Evolutionary conservation across 2,797 vertebrate genomes (phyloP).

Genomic region (Anguilla obscura): DNA sequence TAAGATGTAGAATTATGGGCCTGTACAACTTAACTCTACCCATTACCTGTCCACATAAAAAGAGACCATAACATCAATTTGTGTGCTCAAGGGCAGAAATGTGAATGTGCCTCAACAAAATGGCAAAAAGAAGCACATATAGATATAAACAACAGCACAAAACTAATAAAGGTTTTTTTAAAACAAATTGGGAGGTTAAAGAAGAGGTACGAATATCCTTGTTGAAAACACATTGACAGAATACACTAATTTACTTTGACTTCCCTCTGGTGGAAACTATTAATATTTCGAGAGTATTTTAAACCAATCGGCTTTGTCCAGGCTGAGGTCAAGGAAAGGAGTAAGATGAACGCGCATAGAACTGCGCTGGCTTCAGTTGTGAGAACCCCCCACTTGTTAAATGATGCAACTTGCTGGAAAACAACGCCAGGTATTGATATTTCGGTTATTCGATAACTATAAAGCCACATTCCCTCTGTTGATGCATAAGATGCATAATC

Average conservation of each 20-base stretch:
- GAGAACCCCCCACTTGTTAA: not conserved
- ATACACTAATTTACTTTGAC: slow-evolving; percentile 30
- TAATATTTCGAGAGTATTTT: slow-evolving; percentile 28
- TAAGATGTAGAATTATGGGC: not conserved
- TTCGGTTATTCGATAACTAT: not conserved
- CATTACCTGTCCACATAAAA: not conserved
- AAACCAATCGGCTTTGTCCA: slow-evolving; percentile 17
- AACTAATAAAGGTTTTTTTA: not conserved
- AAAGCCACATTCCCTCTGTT: not conserved
- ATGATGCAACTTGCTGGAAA: not conserved
- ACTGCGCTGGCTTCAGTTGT: slow-evolving; percentile 12
- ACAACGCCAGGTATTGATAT: not conserved
- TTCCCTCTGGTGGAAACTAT: slow-evolving; percentile 23
- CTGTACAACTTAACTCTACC: not conserved
- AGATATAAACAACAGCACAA: not conserved
- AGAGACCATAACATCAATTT: not conserved
- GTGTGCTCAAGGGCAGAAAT: not conserved
- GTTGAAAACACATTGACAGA: slow-evolving; percentile 24
- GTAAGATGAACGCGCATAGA: not conserved
- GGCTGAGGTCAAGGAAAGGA: slow-evolving; percentile 16
- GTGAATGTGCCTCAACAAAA: not conserved
- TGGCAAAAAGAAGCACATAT: not conserved
- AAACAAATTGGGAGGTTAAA: not conserved
- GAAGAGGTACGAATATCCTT: not conserved
- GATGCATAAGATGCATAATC: not conserved